Percentiles rank a stretch among this genome's conserved stretches.
Evolutionary conservation across 2,888 invertebrate genomes (phyloP).

Genomic region (Conomelus anceps): DNA sequence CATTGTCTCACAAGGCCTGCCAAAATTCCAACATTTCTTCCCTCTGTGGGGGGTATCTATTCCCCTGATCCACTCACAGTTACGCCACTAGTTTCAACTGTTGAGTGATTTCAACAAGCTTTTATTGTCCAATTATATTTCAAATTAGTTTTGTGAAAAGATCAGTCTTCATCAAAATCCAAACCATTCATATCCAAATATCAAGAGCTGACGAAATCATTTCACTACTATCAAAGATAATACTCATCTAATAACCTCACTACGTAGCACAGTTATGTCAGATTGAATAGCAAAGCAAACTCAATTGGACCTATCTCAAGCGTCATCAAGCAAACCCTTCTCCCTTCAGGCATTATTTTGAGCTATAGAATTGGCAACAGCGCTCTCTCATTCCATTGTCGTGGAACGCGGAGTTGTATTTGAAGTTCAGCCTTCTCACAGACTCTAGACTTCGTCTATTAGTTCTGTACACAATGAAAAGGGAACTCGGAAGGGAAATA

Average conservation of each 20-base stretch:
- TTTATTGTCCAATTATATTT: too few relatives aligned
- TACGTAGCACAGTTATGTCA: not conserved
- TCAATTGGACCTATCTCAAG: not conserved
- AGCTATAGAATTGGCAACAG: not conserved
- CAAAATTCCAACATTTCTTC: too few relatives aligned
- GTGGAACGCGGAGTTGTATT: not conserved
- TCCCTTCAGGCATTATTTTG: not conserved
- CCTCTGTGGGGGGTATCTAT: too few relatives aligned
- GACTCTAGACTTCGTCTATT: not conserved
- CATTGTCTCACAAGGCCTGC: too few relatives aligned
- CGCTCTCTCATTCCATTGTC: not conserved
- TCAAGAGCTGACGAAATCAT: too few relatives aligned
- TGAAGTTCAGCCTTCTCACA: not conserved
- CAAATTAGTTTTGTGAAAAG: too few relatives aligned
- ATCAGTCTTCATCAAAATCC: too few relatives aligned
- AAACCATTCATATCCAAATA: too few relatives aligned
- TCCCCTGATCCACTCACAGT: too few relatives aligned
- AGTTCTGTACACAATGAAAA: not conserved
- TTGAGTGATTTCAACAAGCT: too few relatives aligned
- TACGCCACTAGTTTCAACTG: too few relatives aligned
- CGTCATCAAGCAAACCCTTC: not conserved
- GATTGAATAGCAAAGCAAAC: not conserved
- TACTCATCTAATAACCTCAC: not conserved
- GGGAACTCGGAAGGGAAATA: not conserved
- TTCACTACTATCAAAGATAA: too few relatives aligned